Base-by-base conservation (phyloP, 2,113 vertebrate species). In the Rhea americana region DNA sequence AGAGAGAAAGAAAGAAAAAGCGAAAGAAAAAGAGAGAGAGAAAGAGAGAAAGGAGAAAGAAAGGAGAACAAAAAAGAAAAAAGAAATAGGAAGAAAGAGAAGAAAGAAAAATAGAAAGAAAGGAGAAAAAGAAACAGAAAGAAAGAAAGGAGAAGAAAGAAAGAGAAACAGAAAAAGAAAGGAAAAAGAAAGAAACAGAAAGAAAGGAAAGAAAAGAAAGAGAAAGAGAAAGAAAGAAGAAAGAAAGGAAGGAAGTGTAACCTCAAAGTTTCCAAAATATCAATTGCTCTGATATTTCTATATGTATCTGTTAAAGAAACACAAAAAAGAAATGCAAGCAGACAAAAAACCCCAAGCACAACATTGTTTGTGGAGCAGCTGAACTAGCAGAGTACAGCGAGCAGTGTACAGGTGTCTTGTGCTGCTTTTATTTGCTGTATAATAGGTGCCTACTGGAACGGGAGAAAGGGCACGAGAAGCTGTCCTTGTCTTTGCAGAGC, bases 401-500 rank as follows among this genome's bases (percentile, higher is more conserved):
- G 84, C 77, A 72, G 41, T 45, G 74, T 87, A 59, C 94, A 93
- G 80, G 90, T 91, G 63, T 94, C 92, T 85, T 94, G 85, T 62
- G 78, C 79, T 90, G 92, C 92, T 96, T 97, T 95, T 97, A 95
- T 95, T 95, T 13, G 6, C 81, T 89, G 61, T 90, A 91, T 90
- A 93, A 96, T 94, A 97, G 95, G 93, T 91, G 91, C 93, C 96
- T 91, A 93, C 80, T 89, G 93, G 95, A 97, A 96, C 19, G 78
- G 95, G 92, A 85, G 63, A 97, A 97, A 97, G 97, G 97, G 96
- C 97, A 97, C 88, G 62, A 77, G 85, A 95, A 81, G 94, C 95
- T 97, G 96, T 98, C 98, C 97, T 98, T 98, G 98, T 97, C 96
- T 97, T 96, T 97, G 95, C 95, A 91, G 97, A 97, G 96, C 96